phyloP scores from a whole-genome alignment of 2,888 invertebrate species.

The Andrena bicolor region DNA sequence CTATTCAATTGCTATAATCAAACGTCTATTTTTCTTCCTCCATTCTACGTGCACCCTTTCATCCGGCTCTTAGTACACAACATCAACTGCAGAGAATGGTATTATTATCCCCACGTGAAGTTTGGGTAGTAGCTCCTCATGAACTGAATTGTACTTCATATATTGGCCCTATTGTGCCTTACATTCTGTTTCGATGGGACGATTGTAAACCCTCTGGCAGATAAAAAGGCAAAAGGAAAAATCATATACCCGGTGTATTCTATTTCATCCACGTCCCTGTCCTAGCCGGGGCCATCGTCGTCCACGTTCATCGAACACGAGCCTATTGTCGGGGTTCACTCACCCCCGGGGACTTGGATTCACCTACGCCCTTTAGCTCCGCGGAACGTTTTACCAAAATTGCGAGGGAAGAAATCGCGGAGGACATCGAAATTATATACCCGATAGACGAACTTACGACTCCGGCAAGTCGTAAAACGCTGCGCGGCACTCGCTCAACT shows the following conservation, averaged over 20 bases:
- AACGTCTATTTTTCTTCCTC: too few relatives aligned
- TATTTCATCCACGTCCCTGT: constrained; percentile 27
- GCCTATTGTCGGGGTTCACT: constrained; percentile 58
- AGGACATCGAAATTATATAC: constrained; percentile 35
- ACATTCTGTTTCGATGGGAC: constrained; percentile 1
- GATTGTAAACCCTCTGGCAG: background rate
- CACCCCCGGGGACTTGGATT: constrained; percentile 49
- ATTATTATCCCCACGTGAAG: background rate
- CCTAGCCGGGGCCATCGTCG: constrained; percentile 18
- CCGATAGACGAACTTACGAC: constrained; percentile 32
- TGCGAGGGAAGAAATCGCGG: constrained; percentile 38
- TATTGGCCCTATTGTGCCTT: constrained; percentile 5
- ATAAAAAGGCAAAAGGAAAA: background rate
- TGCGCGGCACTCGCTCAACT: background rate
- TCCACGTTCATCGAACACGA: constrained; percentile 47
- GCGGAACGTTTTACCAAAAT: constrained; percentile 44
- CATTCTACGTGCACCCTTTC: too few relatives aligned
- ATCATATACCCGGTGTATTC: constrained; percentile 36
- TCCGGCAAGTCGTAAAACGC: constrained; percentile 10
- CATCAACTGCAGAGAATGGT: background rate
- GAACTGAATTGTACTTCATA: constrained; percentile 12
- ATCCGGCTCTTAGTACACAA: background rate
- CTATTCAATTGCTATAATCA: too few relatives aligned
- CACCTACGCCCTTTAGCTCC: constrained; percentile 25
- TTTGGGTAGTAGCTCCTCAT: background rate